phyloP scores from a whole-genome alignment of 37 sponge, comb jelly and placozoan genomes.

The Aphrocallistes beatrix region DNA sequence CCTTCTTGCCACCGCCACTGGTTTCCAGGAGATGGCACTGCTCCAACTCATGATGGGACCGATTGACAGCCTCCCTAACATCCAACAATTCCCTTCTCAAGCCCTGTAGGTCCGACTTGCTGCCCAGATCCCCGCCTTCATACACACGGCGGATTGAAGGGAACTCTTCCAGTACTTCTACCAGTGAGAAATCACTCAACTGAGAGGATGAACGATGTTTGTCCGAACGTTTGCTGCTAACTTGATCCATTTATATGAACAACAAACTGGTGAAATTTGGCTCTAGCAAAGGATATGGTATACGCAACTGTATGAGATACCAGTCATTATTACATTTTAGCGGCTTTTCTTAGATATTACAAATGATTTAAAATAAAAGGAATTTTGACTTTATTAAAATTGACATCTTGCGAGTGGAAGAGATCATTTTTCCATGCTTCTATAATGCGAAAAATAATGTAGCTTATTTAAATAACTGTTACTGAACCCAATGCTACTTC shows the following conservation, averaged over 20 bases:
- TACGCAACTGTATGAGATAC: too few relatives aligned
- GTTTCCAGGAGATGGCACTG: not conserved
- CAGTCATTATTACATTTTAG: too few relatives aligned
- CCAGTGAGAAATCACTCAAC: not conserved
- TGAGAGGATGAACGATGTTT: not conserved
- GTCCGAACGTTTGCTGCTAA: not conserved
- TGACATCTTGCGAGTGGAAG: too few relatives aligned
- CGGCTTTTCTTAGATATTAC: too few relatives aligned
- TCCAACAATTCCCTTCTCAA: not conserved
- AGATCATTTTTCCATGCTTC: too few relatives aligned
- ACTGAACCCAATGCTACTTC: too few relatives aligned
- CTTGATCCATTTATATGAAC: constrained; percentile 1
- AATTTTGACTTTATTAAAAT: too few relatives aligned
- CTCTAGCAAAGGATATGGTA: too few relatives aligned
- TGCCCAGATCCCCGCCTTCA: not conserved
- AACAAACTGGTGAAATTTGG: too few relatives aligned
- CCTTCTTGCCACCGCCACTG: not conserved
- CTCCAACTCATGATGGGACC: not conserved
- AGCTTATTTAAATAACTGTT: too few relatives aligned
- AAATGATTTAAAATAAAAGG: too few relatives aligned
- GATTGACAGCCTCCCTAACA: not conserved
- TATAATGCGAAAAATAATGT: too few relatives aligned
- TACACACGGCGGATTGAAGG: not conserved
- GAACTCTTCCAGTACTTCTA: not conserved
- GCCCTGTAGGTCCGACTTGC: not conserved